Evolutionary conservation across 2,888 invertebrate genomes (phyloP).

Genomic region (Iselma pallidipennis): DNA sequence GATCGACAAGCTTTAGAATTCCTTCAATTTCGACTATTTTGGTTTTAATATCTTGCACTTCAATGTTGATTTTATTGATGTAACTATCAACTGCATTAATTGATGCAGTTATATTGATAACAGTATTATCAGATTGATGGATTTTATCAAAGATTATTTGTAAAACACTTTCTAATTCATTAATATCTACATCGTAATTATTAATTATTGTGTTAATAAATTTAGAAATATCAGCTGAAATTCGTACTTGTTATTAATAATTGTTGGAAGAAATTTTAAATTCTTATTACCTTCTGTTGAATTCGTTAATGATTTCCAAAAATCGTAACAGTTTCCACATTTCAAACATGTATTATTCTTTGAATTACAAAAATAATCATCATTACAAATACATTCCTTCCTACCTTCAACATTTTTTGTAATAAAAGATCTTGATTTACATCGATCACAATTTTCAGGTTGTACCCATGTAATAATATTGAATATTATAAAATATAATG

Average conservation of each 20-base stretch:
- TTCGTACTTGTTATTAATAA: neutral
- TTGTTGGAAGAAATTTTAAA: neutral
- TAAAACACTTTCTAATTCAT: neutral
- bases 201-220: neutral
- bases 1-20: neutral
- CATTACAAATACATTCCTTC: constrained; percentile 6
- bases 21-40: neutral
- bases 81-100: neutral
- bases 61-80: neutral
- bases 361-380: constrained; percentile 1
- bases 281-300: neutral
- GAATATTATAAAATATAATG: neutral
- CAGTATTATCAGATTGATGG: neutral
- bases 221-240: neutral
- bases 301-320: neutral
- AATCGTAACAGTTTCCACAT: constrained; percentile 5
- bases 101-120: neutral
- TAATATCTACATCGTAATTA: neutral
- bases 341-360: neutral
- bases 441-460: neutral
- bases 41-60: neutral
- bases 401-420: neutral
- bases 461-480: neutral
- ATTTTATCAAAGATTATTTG: neutral
- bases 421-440: neutral